Evolutionary conservation across 2,113 vertebrate species (phyloP).

Genomic region (Mesoclemmys tuberculata): DNA sequence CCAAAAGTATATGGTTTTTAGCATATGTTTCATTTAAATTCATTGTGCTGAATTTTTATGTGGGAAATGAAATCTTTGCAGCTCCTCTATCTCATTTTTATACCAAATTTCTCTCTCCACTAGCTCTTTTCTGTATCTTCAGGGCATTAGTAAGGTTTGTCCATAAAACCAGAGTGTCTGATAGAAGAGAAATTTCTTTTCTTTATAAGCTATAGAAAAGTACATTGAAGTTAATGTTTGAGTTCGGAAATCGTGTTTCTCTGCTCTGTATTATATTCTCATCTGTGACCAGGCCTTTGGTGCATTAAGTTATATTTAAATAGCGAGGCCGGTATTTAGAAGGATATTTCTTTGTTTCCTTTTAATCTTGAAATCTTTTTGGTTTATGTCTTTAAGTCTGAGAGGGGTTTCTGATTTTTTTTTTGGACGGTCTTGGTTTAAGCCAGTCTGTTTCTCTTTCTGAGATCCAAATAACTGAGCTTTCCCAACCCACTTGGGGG

Average conservation of each 20-base stretch:
- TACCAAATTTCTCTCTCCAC: neutral
- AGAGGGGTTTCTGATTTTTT: neutral
- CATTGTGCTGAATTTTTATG: neutral
- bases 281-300: neutral
- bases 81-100: neutral
- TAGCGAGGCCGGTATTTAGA: neutral
- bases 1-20: conserved; percentile 13
- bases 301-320: neutral
- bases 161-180: neutral
- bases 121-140: conserved; percentile 34
- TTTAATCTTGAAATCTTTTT: neutral
- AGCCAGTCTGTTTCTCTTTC: neutral
- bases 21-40: neutral
- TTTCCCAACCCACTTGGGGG: neutral
- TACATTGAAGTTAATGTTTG: neutral
- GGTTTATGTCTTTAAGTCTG: neutral
- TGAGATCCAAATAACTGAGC: neutral
- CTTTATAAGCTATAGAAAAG: conserved; percentile 5
- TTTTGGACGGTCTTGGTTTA: neutral
- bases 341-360: neutral
- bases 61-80: conserved; percentile 1
- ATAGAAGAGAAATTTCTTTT: conserved; percentile 35
- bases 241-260: neutral
- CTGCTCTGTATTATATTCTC: neutral
- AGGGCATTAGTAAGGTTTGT: conserved; percentile 33